Base-by-base conservation (phyloP, 2,797 vertebrate genomes). In the Uromys caudimaculatus region DNA sequence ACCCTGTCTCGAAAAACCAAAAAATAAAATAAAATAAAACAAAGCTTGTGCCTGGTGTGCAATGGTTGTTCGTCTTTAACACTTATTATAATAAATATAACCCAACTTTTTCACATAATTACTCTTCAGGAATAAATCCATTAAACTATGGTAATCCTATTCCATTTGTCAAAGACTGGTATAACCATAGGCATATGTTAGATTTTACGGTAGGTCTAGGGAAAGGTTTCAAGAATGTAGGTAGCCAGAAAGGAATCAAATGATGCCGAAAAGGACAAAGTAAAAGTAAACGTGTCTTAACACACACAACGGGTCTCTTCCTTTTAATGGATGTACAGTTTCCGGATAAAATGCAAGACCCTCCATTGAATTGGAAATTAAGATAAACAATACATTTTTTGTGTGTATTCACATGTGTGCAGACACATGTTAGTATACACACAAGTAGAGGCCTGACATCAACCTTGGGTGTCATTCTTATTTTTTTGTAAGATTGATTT, bases 311-410 rank as follows among this genome's bases (percentile, higher is more conserved):
- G 84, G 83, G 77, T 19, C 83, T 79, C 73, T 94, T 88, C 29
- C 3, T 93, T 95, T 78, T 64, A n/a, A 41, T 82, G 16, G 29
- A 12, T 9, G 6, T 95, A 89, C 14, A 54, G 1, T 77, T 77
- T 35, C 35, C n/a, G 73, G 64, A 86, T 81, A 79, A 95, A 95
- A 92, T 87, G 50, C 7, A 93, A 73, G 19, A 52, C 89, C 0
- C 3, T 29, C 2, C 10, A 84, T n/a, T 92, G 95, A 84, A 85
- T 71, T 84, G 90, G 71, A 92, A 83, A 94, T 94, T 95, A 38
- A 88, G 17, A 60, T 54, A 83, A 93, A 54, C 29, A 87, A 75
- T 24, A 9, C 77, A 73, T 44, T 75, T 44, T 62, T 29, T 69
- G 62, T 50, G 7, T 69, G 35, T 71, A 6, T 87, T 38, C 14